Evolutionary conservation across 2,113 vertebrate species (phyloP).

Genomic region (Alosa alosa): DNA sequence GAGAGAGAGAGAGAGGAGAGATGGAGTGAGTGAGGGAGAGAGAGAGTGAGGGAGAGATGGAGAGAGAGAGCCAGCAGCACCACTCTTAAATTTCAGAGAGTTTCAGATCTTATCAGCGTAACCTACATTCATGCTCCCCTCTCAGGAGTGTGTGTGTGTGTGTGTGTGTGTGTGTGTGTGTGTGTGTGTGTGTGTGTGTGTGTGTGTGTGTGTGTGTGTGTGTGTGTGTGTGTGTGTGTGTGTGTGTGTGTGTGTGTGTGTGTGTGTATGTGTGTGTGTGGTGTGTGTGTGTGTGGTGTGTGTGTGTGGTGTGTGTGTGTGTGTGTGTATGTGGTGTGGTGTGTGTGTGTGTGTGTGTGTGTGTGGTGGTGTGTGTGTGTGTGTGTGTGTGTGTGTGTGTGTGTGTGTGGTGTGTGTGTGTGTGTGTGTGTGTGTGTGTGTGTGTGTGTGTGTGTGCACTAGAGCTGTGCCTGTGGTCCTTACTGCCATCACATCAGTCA

Average conservation of each 20-base stretch:
- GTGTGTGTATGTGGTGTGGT: too few species aligned
- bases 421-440: not conserved
- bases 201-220: not conserved
- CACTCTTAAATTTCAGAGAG: constrained; percentile 3
- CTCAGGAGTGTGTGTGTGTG: not conserved
- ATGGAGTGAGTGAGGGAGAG: not conserved
- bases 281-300: too few species aligned
- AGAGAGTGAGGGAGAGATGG: not conserved
- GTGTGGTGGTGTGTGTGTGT: not conserved
- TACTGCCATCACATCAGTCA: not conserved
- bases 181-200: not conserved
- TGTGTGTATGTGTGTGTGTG: too few species aligned
- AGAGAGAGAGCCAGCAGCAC: not conserved
- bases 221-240: not conserved
- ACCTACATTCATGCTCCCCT: constrained; percentile 26
- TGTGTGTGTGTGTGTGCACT: too few species aligned
- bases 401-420: not conserved
- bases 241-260: not conserved
- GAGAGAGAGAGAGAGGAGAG: not conserved
- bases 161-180: not conserved
- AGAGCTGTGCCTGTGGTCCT: not conserved
- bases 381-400: not conserved
- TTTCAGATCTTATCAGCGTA: constrained; percentile 9
- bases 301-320: too few species aligned
- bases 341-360: too few species aligned